phyloP scores from a whole-genome alignment of 2,797 vertebrate genomes.

The Ptychadena robeensis region DNA sequence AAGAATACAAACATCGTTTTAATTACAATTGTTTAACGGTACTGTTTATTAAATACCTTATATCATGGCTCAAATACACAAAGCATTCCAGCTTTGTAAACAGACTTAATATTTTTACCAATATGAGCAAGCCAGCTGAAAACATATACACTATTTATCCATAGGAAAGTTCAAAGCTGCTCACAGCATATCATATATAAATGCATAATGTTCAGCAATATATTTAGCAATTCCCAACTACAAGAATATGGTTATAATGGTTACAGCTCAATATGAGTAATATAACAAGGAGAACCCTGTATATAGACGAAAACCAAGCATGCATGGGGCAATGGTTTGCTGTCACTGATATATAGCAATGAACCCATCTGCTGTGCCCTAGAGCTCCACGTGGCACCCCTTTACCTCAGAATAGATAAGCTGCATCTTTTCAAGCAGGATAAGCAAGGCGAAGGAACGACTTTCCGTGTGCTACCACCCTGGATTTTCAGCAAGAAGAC shows the following conservation, averaged over 20 bases:
- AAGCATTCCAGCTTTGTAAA: too few species aligned
- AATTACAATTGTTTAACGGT: too few species aligned
- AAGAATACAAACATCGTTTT: background rate
- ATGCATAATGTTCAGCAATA: conserved; percentile 9
- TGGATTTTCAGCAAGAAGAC: conserved; percentile 44
- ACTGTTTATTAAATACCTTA: too few species aligned
- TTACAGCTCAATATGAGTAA: background rate
- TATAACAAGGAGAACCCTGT: background rate
- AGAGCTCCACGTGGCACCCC: background rate
- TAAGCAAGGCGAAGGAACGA: conserved; percentile 21
- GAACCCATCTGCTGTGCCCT: background rate
- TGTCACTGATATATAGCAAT: background rate
- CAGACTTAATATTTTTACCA: background rate
- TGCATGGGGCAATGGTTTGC: too few species aligned
- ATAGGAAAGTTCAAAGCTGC: background rate
- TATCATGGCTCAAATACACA: too few species aligned
- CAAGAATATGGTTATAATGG: background rate
- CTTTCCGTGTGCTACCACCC: conserved; percentile 30
- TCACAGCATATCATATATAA: background rate
- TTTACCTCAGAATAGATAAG: conserved; percentile 64
- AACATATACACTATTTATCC: background rate
- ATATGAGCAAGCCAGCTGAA: background rate
- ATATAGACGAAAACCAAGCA: background rate
- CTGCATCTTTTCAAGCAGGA: conserved; percentile 57
- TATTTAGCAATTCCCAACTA: background rate